Evolutionary conservation across 2,113 vertebrate species (phyloP), one percentile per base, ranked within the genome.

Genomic region (Eleginops maclovinus): DNA sequence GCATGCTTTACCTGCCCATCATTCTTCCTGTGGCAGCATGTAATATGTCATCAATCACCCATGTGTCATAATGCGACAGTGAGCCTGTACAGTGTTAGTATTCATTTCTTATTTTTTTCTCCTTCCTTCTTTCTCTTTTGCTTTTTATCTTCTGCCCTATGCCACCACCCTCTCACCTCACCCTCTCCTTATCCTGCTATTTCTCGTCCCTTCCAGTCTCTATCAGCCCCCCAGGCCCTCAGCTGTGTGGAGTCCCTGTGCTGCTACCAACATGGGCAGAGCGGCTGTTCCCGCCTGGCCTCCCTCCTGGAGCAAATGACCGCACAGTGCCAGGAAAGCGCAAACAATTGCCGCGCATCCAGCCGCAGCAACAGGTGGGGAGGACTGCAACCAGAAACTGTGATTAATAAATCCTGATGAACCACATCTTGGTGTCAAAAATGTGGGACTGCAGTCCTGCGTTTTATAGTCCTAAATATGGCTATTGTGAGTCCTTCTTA

Each of bases 221-320:
- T 93, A 83, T 56, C 87, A 79, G 53, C 87, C 87, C 60, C 87
- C 74, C 93, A 97, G 96, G 73, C 95, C 95, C 89, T 99, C 96
- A 95, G 96, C 96, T 99, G 97, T 93, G 83, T 99, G 98, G 98
- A 99, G 93, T 99, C 98, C 93, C 75, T 98, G 95, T 98, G 97
- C 95, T 99, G 98, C 94, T 96, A 97, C 96, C 94, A 97, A 91
- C 94, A 95, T 90, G 97, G 97, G 93, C 94, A 96, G 91, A 94
- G 96, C 93, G 93, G 94, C 76, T 96, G 97, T 88, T 22, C 96
- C 89, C 93, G 97, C 96, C 60, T 96, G 98, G 94, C 94, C 95
- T 89, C 84, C 96, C 81, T 97, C 95, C 91, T 99, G 96, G 97
- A 96, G 79, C 96, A 95, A 95, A 85, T 97, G 56, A 96, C 95